Conservation (phyloP, 2,797 vertebrate genomes). For the Poeciliopsis turneri region DNA sequence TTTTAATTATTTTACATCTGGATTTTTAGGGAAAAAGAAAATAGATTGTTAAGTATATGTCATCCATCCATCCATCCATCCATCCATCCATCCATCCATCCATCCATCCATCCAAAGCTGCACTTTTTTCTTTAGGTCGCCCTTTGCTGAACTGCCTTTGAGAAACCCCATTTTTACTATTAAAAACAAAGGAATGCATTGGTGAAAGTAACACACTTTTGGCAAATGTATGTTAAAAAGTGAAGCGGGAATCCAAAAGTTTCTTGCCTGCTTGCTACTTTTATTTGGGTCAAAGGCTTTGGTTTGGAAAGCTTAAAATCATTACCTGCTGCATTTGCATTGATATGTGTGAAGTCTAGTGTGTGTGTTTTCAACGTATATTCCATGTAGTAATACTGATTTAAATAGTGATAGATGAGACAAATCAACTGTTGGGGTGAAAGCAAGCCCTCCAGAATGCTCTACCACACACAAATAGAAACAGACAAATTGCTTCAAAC, state of each 20-base stretch:
- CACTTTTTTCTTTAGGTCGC: background rate
- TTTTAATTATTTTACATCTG: background rate
- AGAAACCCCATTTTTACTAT: slow-evolving; percentile 29
- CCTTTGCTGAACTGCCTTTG: slow-evolving; percentile 1
- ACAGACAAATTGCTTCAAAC: slow-evolving; percentile 44
- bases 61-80: background rate
- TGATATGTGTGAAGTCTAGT: slow-evolving; percentile 29
- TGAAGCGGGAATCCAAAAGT: slow-evolving; percentile 23
- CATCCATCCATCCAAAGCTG: no score
- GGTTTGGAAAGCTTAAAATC: slow-evolving; percentile 47
- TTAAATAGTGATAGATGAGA: slow-evolving; percentile 41
- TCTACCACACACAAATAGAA: slow-evolving; percentile 23
- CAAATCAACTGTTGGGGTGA: slow-evolving; percentile 56
- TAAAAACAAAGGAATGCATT: slow-evolving; percentile 7
- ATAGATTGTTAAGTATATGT: background rate
- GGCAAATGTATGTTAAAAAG: slow-evolving; percentile 36
- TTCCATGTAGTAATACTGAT: slow-evolving; percentile 42
- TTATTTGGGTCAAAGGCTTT: slow-evolving; percentile 39
- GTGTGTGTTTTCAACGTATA: slow-evolving; percentile 49
- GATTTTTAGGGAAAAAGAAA: background rate
- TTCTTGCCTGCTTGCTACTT: slow-evolving; percentile 32
- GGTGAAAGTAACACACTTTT: slow-evolving; percentile 13
- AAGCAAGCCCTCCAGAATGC: slow-evolving; percentile 3
- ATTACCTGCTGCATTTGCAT: slow-evolving; percentile 12
- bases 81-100: no score